Base-by-base conservation (phyloP, 1,140 invertebrate species). In the Pectinophora gossypiella region DNA sequence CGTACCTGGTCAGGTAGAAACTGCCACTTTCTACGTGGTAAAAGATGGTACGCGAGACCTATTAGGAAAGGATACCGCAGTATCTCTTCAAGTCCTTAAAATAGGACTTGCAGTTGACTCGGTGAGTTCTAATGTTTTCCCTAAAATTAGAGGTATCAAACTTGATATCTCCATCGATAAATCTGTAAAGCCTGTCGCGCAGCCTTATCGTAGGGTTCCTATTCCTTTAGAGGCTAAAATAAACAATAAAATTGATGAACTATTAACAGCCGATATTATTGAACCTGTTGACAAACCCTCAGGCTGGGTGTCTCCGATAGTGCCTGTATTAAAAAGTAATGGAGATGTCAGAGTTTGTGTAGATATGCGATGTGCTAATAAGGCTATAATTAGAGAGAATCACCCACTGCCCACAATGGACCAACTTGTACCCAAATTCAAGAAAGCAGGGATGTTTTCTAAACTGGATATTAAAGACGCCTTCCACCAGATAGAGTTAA, bases 271-370 rank as follows among this genome's bases (percentile, higher is more conserved):
- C 0, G 76, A 75, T 19, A 78, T 82, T 10, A 79, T 79, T 1
- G 80, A 85, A 58, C n/a, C n/a, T n/a, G 73, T 84, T 1, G 45
- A 59, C 10, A 69, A 56, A n/a, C 66, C 72, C 10, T 76, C 67
- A 0, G 16, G 23, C 21, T 85, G 76, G 76, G 54, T 86, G 10
- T 84, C 79, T 0, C 75, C 77, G 3, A 61, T 81, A 5, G 68
- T 78, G 0, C 67, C 68, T n/a, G 58, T 77, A 10, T 16, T 73
- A 10, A 84, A 81, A 51, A 51, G 65, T 23, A 51, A 69, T 19
- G 61, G 57, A 3, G 72, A 81, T 23, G 13, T 76, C 12, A 55
- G 76, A 0, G 38, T 85, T 7, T 80, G 75, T 51, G 42, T 84
- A 1, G 74, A 84, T 49, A 80, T 85, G 74, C 43, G 85, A 22